phyloP scores from a whole-genome alignment of 2,888 invertebrate species.

The Dichetophora obliterata region DNA sequence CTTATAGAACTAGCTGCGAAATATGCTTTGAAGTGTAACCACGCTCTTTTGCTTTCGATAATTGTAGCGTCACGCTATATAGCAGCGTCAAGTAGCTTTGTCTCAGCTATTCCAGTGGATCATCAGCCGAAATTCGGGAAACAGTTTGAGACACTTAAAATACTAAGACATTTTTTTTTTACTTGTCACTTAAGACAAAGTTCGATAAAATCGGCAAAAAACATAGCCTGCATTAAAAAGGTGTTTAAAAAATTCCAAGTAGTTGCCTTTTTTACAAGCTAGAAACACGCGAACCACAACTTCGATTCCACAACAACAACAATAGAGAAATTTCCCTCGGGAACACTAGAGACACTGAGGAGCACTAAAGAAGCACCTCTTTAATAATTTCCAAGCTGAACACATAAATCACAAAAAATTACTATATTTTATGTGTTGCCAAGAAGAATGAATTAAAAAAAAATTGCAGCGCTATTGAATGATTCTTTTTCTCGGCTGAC shows the following conservation, averaged over 20 bases:
- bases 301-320: constrained; percentile 2
- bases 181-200: too few relatives aligned
- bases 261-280: background rate
- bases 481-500: background rate
- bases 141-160: too few relatives aligned
- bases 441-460: background rate
- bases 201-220: too few relatives aligned
- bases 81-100: background rate
- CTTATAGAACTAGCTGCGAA: background rate
- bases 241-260: too few relatives aligned
- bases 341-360: background rate
- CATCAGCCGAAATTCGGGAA: too few relatives aligned
- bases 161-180: too few relatives aligned
- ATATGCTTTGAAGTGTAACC: constrained; percentile 7
- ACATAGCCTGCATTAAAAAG: too few relatives aligned
- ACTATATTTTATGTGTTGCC: background rate
- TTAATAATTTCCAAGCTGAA: background rate
- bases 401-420: constrained; percentile 20
- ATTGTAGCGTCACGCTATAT: background rate
- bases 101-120: background rate
- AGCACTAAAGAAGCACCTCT: background rate
- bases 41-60: constrained; percentile 20
- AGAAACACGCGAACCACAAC: constrained; percentile 11
- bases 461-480: background rate
- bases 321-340: background rate